Evolutionary conservation across 2,888 invertebrate genomes (phyloP).

Genomic region (Drosophila sordidapex): DNA sequence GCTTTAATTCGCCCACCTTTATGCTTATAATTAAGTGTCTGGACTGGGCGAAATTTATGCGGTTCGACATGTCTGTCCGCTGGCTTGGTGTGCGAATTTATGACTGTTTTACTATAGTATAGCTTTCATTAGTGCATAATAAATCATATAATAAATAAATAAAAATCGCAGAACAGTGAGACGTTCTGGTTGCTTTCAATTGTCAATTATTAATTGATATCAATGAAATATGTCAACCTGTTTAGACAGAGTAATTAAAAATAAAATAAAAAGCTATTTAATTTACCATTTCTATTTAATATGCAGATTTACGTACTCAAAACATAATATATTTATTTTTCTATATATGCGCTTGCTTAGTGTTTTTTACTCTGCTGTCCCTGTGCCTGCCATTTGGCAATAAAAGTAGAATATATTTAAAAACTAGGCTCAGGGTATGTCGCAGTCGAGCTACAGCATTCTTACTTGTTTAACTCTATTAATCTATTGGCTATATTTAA

Average conservation of each 20-base stretch:
- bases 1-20: conserved; percentile 47
- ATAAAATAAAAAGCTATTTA: not conserved
- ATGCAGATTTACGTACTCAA: not conserved
- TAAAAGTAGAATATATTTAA: too few relatives aligned
- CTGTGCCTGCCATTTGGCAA: too few relatives aligned
- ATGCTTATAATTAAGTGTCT: conserved; percentile 73
- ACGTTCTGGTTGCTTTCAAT: not conserved
- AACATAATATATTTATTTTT: not conserved
- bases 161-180: conserved; percentile 13
- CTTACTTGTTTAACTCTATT: not conserved
- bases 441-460: too few relatives aligned
- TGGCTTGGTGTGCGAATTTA: conserved; percentile 50
- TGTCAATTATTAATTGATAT: conserved; percentile 26
- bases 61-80: conserved; percentile 15
- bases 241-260: not conserved
- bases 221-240: not conserved
- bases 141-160: conserved; percentile 50
- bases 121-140: conserved; percentile 60
- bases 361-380: too few relatives aligned
- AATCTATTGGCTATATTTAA: not conserved
- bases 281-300: not conserved
- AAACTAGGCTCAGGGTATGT: too few relatives aligned
- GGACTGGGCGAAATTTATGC: conserved; percentile 36
- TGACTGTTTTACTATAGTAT: conserved; percentile 55
- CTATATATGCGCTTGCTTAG: too few relatives aligned